Conservation (phyloP, 2,888 invertebrate genomes). For the Eilema caniola region DNA sequence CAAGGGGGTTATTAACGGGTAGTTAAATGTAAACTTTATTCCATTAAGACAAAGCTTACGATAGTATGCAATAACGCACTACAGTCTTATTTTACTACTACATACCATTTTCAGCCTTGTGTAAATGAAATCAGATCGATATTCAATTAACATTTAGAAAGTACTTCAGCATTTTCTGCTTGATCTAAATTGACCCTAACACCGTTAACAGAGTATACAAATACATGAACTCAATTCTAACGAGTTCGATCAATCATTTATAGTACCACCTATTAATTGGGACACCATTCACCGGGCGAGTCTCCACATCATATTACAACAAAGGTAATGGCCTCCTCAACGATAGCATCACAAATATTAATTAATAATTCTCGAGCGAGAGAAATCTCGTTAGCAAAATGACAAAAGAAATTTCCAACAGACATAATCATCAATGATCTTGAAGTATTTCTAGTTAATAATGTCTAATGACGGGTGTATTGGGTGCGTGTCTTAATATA, state of each 20-base stretch:
- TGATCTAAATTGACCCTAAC: not conserved
- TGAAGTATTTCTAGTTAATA: not conserved
- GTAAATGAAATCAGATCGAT: no score
- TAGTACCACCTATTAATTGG: constrained; percentile 1
- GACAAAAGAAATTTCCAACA: not conserved
- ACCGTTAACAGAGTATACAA: not conserved
- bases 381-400: constrained; percentile 1
- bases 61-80: no score
- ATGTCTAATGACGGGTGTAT: not conserved
- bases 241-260: not conserved
- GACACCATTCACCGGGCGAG: not conserved
- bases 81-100: no score
- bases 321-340: not conserved
- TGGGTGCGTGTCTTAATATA: no score
- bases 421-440: not conserved
- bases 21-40: no score
- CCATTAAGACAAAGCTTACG: no score
- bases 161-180: no score
- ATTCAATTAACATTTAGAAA: no score
- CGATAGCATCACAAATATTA: not conserved
- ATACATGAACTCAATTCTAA: not conserved
- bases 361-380: not conserved
- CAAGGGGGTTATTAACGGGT: no score
- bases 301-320: constrained; percentile 4
- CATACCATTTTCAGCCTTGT: no score